Evolutionary conservation across 2,888 invertebrate species (phyloP).

Genomic region (Sphaerophoria rueppellii): DNA sequence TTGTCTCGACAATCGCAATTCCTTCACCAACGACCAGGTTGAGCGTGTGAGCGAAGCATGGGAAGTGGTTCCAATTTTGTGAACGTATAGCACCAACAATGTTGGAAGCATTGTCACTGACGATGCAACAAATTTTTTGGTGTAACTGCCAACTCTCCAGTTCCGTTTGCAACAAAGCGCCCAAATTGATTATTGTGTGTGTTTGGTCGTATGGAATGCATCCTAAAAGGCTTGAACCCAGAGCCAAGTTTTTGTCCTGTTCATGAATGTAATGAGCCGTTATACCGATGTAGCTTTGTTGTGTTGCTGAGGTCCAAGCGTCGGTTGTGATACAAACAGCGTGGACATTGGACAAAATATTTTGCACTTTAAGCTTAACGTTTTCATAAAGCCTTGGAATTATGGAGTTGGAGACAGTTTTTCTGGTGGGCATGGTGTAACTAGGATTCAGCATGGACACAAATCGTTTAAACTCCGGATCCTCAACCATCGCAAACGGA

Average conservation of each 20-base stretch:
- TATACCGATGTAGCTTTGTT: slow-evolving; percentile 22
- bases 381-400: not conserved
- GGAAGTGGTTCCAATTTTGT: slow-evolving; percentile 45
- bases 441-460: not conserved
- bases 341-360: not conserved
- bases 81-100: slow-evolving; percentile 26
- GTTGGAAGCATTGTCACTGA: slow-evolving; percentile 42
- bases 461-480: slow-evolving; percentile 33
- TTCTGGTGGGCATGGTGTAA: slow-evolving; percentile 12
- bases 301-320: slow-evolving; percentile 5
- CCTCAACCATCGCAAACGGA: slow-evolving; percentile 35
- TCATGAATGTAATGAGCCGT: slow-evolving; percentile 2
- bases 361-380: not conserved
- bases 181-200: slow-evolving; percentile 4
- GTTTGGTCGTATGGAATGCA: not conserved
- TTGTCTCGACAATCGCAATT: not conserved
- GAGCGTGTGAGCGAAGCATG: slow-evolving; percentile 41
- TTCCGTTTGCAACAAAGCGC: not conserved
- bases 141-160: slow-evolving; percentile 50
- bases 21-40: slow-evolving; percentile 42
- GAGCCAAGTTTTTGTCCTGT: not conserved
- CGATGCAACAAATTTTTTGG: slow-evolving; percentile 28
- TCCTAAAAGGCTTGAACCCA: not conserved
- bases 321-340: slow-evolving; percentile 27
- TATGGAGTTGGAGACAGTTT: slow-evolving; percentile 1